phyloP scores from a whole-genome alignment of 2,113 vertebrate species.

The Garra rufa region DNA sequence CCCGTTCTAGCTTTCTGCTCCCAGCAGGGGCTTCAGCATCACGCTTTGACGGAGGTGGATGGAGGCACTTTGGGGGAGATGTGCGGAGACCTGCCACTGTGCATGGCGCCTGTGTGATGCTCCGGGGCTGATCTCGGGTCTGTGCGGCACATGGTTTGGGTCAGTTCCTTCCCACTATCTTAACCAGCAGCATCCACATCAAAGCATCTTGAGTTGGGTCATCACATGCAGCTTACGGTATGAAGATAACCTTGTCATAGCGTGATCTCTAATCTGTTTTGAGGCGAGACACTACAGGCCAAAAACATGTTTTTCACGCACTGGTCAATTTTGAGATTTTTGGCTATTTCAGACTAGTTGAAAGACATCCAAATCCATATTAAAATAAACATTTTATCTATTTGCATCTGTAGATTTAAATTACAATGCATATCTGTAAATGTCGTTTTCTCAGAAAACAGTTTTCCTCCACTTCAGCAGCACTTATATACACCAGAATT shows the following conservation, averaged over 20 bases:
- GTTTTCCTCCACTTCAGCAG: background rate
- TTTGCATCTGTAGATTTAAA: too few species aligned
- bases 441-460: background rate
- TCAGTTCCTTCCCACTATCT: slow-evolving; percentile 42
- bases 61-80: slow-evolving; percentile 42
- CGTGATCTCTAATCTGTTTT: background rate
- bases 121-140: slow-evolving; percentile 25
- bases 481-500: background rate
- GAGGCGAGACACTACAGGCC: background rate
- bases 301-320: background rate
- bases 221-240: background rate
- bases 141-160: slow-evolving; percentile 44
- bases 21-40: slow-evolving; percentile 48
- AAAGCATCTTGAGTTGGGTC: slow-evolving; percentile 30
- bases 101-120: slow-evolving; percentile 39
- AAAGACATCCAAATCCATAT: background rate
- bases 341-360: background rate
- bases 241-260: background rate
- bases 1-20: slow-evolving; percentile 53
- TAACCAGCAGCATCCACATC: slow-evolving; percentile 32
- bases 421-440: background rate
- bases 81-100: slow-evolving; percentile 50
- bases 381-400: too few species aligned
- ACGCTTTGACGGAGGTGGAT: slow-evolving; percentile 37
- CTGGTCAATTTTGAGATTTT: background rate